These are phyloP conservation scores for Calliphora vicina DNA, from an alignment of 1,140 invertebrate genomes.

Conservation along the genomic window DNA sequence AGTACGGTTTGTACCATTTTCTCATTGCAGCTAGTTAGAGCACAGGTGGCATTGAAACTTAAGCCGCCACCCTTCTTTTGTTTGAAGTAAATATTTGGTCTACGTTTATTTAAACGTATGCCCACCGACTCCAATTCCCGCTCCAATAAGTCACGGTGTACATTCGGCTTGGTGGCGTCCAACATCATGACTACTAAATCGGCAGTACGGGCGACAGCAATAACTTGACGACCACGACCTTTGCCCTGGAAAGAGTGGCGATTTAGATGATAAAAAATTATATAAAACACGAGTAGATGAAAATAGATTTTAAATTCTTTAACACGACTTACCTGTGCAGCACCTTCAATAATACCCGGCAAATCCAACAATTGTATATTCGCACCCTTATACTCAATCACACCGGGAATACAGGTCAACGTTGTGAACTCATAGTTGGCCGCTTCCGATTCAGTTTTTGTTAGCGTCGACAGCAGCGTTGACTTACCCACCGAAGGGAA, in stretches of 20 bases:
- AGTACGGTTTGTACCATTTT: constrained; percentile 98
- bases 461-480: constrained; percentile 90
- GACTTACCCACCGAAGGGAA: constrained; percentile 98
- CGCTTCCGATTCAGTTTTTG: constrained; percentile 88
- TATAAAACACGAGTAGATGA: no score
- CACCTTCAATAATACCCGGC: constrained; percentile 97
- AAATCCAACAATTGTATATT: constrained; percentile 98
- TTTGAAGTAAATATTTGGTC: constrained; percentile 98
- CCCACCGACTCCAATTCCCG: constrained; percentile 96
- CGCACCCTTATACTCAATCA: constrained; percentile 97
- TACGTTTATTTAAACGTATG: constrained; percentile 91
- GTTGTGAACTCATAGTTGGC: constrained; percentile 99
- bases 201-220: constrained; percentile 95
- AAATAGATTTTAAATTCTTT: no score
- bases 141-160: constrained; percentile 89
- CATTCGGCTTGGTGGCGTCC: constrained; percentile 96
- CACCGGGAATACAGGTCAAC: constrained; percentile 98
- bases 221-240: constrained; percentile 87
- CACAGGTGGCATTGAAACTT: constrained; percentile 97
- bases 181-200: constrained; percentile 99
- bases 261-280: constrained; percentile 44
- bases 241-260: constrained; percentile 70
- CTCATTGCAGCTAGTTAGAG: constrained; percentile 93
- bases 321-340: constrained; percentile 78
- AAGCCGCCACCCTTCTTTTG: constrained; percentile 98